Evolutionary conservation across 1,140 invertebrate genomes (phyloP).

Genomic region (Drosophila nebulosa): DNA sequence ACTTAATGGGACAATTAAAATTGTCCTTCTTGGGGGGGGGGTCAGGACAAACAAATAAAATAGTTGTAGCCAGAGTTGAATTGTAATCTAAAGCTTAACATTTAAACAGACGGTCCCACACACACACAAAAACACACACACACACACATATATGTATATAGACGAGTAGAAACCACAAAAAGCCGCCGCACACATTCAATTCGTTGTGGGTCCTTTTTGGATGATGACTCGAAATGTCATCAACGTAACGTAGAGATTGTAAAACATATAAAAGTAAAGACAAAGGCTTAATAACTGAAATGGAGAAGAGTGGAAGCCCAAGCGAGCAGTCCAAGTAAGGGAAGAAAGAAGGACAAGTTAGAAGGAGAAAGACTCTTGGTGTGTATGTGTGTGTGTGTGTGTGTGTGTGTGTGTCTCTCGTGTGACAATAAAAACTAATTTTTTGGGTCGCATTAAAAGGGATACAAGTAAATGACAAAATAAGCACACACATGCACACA

Average conservation of each 20-base stretch:
- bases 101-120: not conserved
- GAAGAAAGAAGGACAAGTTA: not conserved
- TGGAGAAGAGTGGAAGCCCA: not conserved
- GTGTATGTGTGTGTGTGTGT: conserved; percentile 25
- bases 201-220: conserved; percentile 9
- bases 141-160: conserved; percentile 8
- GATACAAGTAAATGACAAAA: conserved; percentile 62
- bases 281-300: conserved; percentile 62
- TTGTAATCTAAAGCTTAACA: not conserved
- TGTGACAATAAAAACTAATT: conserved; percentile 72
- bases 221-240: conserved; percentile 14
- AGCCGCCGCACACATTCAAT: conserved; percentile 46
- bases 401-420: conserved; percentile 3
- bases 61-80: not conserved
- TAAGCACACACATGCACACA: conserved; percentile 47
- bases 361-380: not conserved
- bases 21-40: not conserved
- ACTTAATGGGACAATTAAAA: not conserved
- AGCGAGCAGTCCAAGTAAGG: not conserved
- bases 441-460: conserved; percentile 65
- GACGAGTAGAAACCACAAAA: conserved; percentile 29
- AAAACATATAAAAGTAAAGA: conserved; percentile 65
- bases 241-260: conserved; percentile 48
- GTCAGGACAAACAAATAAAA: not conserved
- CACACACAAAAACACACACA: not conserved